Conservation (phyloP, 2,113 vertebrate species). For the Oreotragus oreotragus region DNA sequence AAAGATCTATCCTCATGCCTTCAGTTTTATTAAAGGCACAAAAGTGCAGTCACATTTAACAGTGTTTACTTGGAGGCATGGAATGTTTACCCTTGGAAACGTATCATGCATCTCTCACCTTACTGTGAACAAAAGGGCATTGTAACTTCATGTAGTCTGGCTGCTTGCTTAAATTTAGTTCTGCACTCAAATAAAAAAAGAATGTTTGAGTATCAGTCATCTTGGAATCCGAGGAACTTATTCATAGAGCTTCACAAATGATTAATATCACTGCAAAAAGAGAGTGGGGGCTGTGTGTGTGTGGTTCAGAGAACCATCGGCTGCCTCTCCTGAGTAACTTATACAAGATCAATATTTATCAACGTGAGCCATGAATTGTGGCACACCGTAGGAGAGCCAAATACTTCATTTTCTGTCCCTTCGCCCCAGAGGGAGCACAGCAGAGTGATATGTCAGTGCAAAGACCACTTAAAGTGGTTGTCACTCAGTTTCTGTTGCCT, state of each 20-base stretch:
- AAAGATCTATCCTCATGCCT: slow-evolving; percentile 29
- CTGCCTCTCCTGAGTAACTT: slow-evolving; percentile 58
- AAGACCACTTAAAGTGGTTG: slow-evolving; percentile 44
- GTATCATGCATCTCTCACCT: slow-evolving; percentile 69
- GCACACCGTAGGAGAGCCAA: slow-evolving; percentile 47
- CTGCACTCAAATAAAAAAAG: slow-evolving; percentile 65
- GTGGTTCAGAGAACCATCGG: slow-evolving; percentile 50
- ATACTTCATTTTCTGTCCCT: slow-evolving; percentile 55
- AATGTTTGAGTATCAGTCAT: slow-evolving; percentile 73
- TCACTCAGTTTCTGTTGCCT: slow-evolving; percentile 22
- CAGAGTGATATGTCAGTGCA: slow-evolving; percentile 53
- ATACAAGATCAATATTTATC: slow-evolving; percentile 73
- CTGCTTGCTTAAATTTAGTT: slow-evolving; percentile 69
- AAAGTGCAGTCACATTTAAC: slow-evolving; percentile 55
- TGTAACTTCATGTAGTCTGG: slow-evolving; percentile 54
- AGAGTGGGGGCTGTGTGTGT: slow-evolving; percentile 37
- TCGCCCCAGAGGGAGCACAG: slow-evolving; percentile 46
- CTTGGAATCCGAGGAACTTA: slow-evolving; percentile 72
- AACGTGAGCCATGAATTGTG: slow-evolving; percentile 69
- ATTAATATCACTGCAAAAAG: slow-evolving; percentile 65
- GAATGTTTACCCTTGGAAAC: slow-evolving; percentile 59
- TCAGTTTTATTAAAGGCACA: slow-evolving; percentile 47
- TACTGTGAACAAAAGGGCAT: slow-evolving; percentile 68
- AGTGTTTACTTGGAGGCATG: slow-evolving; percentile 69
- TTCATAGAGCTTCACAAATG: slow-evolving; percentile 71